A percentile compares a stretch with the other conserved stretches of the same genome.
These are phyloP conservation scores for Gnathonemus echidnorhynchus DNA, from an alignment of 2,113 vertebrate species.

Conservation along the genomic window DNA sequence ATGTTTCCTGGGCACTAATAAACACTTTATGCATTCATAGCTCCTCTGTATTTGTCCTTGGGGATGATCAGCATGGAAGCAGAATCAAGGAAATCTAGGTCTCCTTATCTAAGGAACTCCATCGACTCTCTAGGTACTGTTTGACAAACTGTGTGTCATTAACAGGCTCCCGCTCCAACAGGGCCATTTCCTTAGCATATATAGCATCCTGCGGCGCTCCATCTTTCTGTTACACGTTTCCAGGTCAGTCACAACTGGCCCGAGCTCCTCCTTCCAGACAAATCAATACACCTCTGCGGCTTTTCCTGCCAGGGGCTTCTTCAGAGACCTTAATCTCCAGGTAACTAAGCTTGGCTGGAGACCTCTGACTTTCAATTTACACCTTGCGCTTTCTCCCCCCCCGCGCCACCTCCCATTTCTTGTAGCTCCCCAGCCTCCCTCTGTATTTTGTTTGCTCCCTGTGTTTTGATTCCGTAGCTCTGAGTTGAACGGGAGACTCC, in stretches of 20 bases:
- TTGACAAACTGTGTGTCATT: neutral
- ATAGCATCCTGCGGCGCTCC: neutral
- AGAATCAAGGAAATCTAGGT: neutral
- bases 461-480: neutral
- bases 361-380: constrained; percentile 19
- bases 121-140: neutral
- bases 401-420: neutral
- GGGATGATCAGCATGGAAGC: neutral
- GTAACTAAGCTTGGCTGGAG: constrained; percentile 19
- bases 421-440: neutral
- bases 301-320: neutral
- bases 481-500: neutral
- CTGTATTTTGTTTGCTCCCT: neutral
- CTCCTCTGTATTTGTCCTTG: neutral
- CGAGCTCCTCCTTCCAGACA: neutral
- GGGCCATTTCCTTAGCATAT: neutral
- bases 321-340: constrained; percentile 18
- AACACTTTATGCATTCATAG: neutral
- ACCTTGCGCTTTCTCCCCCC: neutral
- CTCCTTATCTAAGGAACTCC: neutral
- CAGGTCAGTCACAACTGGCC: neutral
- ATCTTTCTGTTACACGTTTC: neutral
- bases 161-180: neutral
- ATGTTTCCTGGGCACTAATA: neutral
- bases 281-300: constrained; percentile 3